Conservation (phyloP, 2,888 invertebrate genomes). For the Eilema depressum region DNA sequence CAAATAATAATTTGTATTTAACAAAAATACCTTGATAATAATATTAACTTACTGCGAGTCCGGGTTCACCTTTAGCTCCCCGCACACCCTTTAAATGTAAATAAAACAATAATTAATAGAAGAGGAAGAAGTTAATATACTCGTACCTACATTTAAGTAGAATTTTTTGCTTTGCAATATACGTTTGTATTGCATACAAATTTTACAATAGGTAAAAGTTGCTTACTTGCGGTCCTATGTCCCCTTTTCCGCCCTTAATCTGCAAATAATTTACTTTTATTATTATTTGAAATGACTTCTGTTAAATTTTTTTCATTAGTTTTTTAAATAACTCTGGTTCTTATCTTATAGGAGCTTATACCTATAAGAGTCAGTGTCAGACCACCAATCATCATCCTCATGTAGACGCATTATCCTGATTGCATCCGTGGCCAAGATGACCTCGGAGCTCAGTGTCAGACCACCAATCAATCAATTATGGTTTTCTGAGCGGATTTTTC, state of each 20-base stretch:
- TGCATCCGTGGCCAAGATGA: too few relatives aligned
- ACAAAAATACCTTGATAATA: not conserved
- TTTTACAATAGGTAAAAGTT: not conserved
- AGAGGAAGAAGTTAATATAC: not conserved
- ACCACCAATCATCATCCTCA: too few relatives aligned
- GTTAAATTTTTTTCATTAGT: too few relatives aligned
- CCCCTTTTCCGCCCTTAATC: not conserved
- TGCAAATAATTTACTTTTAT: not conserved
- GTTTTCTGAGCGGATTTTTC: too few relatives aligned
- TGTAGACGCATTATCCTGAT: too few relatives aligned
- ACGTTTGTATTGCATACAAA: not conserved
- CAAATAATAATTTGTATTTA: not conserved
- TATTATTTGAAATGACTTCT: too few relatives aligned
- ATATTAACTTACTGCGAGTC: not conserved
- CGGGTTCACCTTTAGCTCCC: not conserved
- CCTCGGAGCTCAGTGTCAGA: too few relatives aligned
- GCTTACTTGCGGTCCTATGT: not conserved
- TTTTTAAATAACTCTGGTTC: too few relatives aligned
- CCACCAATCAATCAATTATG: too few relatives aligned
- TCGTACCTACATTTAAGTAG: not conserved
- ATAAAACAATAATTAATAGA: not conserved
- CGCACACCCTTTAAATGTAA: not conserved
- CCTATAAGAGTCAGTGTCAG: too few relatives aligned
- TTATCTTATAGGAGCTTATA: too few relatives aligned
- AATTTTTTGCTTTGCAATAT: too few relatives aligned